Percentiles rank a stretch among this genome's conserved stretches.
Conservation (phyloP, 1,140 invertebrate genomes). For the Araneus ventricosus region DNA sequence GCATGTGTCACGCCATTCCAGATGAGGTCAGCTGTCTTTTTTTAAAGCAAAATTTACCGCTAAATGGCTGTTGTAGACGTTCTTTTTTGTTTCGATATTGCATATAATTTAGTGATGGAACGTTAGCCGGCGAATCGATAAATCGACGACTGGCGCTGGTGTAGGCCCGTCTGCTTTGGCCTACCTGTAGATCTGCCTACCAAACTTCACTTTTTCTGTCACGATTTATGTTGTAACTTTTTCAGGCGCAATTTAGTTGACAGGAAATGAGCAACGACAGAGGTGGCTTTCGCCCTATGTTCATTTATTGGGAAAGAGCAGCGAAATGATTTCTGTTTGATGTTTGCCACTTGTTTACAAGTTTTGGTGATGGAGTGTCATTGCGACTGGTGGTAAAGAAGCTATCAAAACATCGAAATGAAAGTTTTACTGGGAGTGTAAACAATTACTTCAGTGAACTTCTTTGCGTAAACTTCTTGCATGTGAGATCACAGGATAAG, state of each 20-base stretch:
- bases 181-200: conserved; percentile 27
- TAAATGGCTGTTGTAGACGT: conserved; percentile 19
- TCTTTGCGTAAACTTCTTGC: too few species aligned
- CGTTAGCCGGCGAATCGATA: conserved; percentile 37
- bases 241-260: background rate
- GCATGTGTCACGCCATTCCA: background rate
- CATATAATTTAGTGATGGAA: conserved; percentile 63
- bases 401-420: too few species aligned
- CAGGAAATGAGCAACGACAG: too few species aligned
- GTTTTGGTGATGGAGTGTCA: background rate
- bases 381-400: background rate
- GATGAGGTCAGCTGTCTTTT: background rate
- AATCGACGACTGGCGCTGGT: conserved; percentile 44
- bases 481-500: too few species aligned
- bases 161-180: background rate
- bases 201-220: conserved; percentile 2
- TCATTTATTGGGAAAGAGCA: too few species aligned
- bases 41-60: background rate
- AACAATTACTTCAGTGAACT: too few species aligned
- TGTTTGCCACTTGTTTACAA: background rate
- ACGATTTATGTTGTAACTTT: conserved; percentile 18
- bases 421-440: too few species aligned
- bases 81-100: conserved; percentile 30
- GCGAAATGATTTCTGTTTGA: background rate
- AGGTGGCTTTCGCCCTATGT: too few species aligned